A percentile compares a stretch with the other conserved stretches of the same genome.
These are phyloP conservation scores for Autographa pulchrina DNA, from an alignment of 2,888 invertebrate species.

Conservation along the genomic window DNA sequence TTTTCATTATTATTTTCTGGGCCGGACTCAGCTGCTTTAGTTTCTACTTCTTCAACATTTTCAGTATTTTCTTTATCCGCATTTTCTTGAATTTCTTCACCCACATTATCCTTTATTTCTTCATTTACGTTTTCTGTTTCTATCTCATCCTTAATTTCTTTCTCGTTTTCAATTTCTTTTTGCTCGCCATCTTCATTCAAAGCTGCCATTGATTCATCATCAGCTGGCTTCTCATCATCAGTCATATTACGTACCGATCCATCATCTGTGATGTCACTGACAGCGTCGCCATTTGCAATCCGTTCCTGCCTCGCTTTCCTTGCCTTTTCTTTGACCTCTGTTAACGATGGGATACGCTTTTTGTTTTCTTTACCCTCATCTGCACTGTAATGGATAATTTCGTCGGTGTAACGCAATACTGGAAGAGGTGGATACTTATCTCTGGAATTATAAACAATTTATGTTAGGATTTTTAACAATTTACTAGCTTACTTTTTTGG, in stretches of 20 bases:
- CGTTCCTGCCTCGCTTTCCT: conserved; percentile 39
- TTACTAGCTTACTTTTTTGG: neutral
- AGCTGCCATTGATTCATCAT: conserved; percentile 25
- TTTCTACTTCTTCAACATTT: neutral
- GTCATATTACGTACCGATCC: conserved; percentile 34
- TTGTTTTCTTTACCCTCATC: conserved; percentile 42
- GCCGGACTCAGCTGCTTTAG: conserved; percentile 11
- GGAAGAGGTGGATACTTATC: conserved; percentile 69
- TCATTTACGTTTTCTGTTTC: too few species aligned
- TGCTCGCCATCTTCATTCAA: conserved; percentile 40
- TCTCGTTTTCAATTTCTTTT: conserved; percentile 26
- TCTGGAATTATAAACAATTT: conserved; percentile 60
- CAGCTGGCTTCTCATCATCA: conserved; percentile 22
- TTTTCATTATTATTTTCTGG: conserved; percentile 40
- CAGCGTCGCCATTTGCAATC: conserved; percentile 19
- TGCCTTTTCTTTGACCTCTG: conserved; percentile 37
- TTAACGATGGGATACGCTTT: conserved; percentile 47
- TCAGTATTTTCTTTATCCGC: conserved; percentile 4
- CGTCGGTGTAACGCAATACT: conserved; percentile 62
- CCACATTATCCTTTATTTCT: neutral
- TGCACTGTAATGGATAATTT: conserved; percentile 57
- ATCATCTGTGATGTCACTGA: conserved; percentile 25
- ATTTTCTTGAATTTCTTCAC: conserved; percentile 2
- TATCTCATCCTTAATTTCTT: too few species aligned
- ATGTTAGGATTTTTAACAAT: neutral